A percentile compares a stretch with the other conserved stretches of the same genome.
phyloP scores from a whole-genome alignment of 2,888 invertebrate genomes.

The Panopea generosa region DNA sequence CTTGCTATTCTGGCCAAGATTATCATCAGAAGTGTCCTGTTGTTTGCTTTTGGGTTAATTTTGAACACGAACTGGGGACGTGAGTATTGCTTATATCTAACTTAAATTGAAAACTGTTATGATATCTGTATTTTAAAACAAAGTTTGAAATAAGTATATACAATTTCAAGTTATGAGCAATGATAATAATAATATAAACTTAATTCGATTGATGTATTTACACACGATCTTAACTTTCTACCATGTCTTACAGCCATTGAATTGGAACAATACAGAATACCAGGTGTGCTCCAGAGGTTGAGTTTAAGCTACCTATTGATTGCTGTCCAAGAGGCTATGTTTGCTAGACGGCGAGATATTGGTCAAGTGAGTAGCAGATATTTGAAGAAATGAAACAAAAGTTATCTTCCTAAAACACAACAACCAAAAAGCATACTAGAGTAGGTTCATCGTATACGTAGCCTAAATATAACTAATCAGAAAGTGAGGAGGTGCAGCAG shows the following conservation, averaged over 20 bases:
- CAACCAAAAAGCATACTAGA: no score
- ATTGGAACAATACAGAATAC: slow-evolving; percentile 90
- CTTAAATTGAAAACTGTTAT: no score
- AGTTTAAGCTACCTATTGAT: slow-evolving; percentile 93
- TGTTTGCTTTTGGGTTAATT: slow-evolving; percentile 85
- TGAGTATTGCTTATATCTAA: slow-evolving; percentile 67
- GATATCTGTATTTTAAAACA: not conserved
- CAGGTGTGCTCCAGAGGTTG: slow-evolving; percentile 96
- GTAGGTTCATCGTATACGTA: no score
- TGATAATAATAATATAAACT: no score
- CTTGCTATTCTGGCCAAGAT: slow-evolving; percentile 84
- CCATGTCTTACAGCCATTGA: slow-evolving; percentile 79
- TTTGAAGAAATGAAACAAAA: no score
- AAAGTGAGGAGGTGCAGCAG: no score
- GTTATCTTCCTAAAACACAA: no score
- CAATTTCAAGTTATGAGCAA: no score
- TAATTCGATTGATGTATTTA: no score
- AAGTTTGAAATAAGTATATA: not conserved
- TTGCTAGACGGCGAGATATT: slow-evolving; percentile 74
- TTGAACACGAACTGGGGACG: slow-evolving; percentile 80
- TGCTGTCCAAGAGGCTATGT: slow-evolving; percentile 86
- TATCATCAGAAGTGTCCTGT: slow-evolving; percentile 79
- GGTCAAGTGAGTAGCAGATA: slow-evolving; percentile 66
- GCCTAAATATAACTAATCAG: no score
- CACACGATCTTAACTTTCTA: not conserved